Evolutionary conservation across 1,140 invertebrate species (phyloP).

Genomic region (Hesperophylax magnus): DNA sequence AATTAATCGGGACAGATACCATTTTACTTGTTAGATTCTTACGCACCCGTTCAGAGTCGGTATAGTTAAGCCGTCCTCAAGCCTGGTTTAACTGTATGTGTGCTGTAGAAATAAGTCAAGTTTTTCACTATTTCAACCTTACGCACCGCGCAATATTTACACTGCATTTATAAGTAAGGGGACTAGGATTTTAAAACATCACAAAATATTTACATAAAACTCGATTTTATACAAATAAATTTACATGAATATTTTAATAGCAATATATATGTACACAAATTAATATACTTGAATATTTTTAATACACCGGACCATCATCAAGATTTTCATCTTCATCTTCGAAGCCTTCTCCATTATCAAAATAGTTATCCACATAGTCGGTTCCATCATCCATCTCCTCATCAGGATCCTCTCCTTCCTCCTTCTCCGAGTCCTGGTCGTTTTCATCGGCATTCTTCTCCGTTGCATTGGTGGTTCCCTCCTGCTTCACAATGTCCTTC

Average conservation of each 20-base stretch:
- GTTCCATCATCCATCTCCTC: conserved; percentile 70
- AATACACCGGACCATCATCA: conserved; percentile 75
- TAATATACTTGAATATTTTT: neutral
- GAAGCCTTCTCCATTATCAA: conserved; percentile 90
- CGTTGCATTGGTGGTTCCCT: conserved; percentile 61
- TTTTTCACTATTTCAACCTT: no score
- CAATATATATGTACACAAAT: no score
- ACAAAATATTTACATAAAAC: neutral
- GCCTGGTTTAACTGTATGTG: no score
- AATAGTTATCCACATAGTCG: conserved; percentile 84
- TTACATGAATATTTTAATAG: conserved; percentile 16
- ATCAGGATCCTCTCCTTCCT: conserved; percentile 69
- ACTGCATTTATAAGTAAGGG: neutral
- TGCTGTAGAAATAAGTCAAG: no score
- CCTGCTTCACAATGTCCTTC: conserved; percentile 62
- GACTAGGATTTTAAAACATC: neutral
- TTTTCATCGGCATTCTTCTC: conserved; percentile 69
- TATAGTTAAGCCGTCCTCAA: no score
- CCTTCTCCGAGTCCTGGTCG: conserved; percentile 64
- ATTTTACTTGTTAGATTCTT: no score
- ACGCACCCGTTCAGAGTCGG: no score
- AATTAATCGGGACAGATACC: no score
- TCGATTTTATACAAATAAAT: neutral
- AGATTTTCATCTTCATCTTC: conserved; percentile 89
- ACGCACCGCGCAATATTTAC: no score